These are phyloP conservation scores for Drosophila persimilis DNA, from an alignment of 1,140 invertebrate genomes.

Conservation along the genomic window DNA sequence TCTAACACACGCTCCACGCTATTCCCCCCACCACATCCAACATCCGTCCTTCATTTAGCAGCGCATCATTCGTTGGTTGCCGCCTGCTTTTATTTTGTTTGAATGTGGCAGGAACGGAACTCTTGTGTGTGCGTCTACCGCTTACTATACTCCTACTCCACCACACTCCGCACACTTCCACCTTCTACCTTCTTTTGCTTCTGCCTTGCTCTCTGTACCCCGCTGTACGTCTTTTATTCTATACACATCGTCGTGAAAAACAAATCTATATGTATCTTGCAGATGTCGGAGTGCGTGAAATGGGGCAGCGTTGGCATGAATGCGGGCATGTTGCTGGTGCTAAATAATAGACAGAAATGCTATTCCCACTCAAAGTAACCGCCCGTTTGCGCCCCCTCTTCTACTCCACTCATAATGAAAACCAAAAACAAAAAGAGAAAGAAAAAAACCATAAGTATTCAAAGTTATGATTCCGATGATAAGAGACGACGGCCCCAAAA, in stretches of 20 bases:
- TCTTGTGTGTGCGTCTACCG: too few relatives aligned
- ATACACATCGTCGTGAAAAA: too few relatives aligned
- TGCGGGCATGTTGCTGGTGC: conserved; percentile 86
- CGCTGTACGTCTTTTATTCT: not conserved
- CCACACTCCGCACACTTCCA: too few relatives aligned
- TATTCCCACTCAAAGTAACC: conserved; percentile 67
- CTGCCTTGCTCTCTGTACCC: not conserved
- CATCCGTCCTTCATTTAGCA: too few relatives aligned
- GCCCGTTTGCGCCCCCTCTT: not conserved
- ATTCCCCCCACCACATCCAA: not conserved
- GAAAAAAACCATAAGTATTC: conserved; percentile 31
- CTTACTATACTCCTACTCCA: too few relatives aligned
- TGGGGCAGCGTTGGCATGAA: conserved; percentile 88
- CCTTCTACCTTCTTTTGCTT: too few relatives aligned
- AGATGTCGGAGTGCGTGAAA: conserved; percentile 87
- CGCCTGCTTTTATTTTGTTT: too few relatives aligned
- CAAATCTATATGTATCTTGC: conserved; percentile 83
- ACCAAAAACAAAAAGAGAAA: conserved; percentile 8
- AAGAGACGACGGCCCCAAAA: conserved; percentile 44
- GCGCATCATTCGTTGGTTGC: too few relatives aligned
- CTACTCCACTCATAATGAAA: conserved; percentile 11
- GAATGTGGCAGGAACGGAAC: too few relatives aligned
- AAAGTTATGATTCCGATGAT: conserved; percentile 63
- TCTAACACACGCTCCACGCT: too few relatives aligned
- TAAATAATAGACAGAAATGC: conserved; percentile 82